phyloP scores from a whole-genome alignment of 2,113 vertebrate genomes.

The Paedocypris sp. region DNA sequence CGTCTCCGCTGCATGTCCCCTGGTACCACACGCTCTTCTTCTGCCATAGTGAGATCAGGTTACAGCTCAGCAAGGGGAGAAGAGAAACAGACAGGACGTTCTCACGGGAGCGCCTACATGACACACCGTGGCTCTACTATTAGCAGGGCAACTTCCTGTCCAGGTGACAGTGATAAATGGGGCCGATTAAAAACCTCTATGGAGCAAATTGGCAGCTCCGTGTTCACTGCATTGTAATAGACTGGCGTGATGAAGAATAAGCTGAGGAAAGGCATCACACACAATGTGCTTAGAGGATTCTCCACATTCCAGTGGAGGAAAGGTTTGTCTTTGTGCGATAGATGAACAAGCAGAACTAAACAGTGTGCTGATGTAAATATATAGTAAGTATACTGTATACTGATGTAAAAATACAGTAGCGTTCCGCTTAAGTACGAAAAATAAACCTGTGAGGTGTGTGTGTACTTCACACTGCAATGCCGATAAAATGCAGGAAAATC shows the following conservation, averaged over 20 bases:
- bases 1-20: background rate
- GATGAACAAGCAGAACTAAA: too few species aligned
- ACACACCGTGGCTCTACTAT: conserved; percentile 28
- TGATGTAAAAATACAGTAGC: too few species aligned
- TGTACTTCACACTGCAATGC: too few species aligned
- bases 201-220: conserved; percentile 32
- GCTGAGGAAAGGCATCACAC: conserved; percentile 1
- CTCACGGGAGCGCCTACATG: conserved; percentile 22
- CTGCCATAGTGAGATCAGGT: conserved; percentile 34
- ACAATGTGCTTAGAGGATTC: too few species aligned
- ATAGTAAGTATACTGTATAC: too few species aligned
- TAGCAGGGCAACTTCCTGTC: conserved; percentile 30
- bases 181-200: conserved; percentile 35
- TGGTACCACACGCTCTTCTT: conserved; percentile 16
- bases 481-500: too few species aligned
- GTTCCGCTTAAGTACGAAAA: too few species aligned
- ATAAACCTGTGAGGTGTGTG: too few species aligned
- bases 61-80: conserved; percentile 27
- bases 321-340: too few species aligned
- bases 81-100: conserved; percentile 27
- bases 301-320: too few species aligned
- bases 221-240: conserved; percentile 23
- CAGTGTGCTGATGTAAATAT: too few species aligned
- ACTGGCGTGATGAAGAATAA: conserved; percentile 20
- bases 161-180: conserved; percentile 39